These are phyloP conservation scores for Eriosoma lanigerum DNA, from an alignment of 1,140 invertebrate species.

Conservation along the genomic window DNA sequence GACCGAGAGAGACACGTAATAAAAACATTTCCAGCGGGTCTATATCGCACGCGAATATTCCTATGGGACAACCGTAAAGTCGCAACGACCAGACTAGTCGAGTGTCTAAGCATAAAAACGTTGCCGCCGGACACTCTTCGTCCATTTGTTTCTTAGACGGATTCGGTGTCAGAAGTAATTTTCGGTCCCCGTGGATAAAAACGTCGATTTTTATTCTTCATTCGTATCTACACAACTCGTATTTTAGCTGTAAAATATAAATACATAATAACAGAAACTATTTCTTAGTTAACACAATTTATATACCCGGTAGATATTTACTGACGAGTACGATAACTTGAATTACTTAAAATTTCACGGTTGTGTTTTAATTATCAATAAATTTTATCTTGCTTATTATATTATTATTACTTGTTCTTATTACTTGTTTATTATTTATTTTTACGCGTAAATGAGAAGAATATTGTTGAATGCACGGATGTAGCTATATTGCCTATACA, in stretches of 20 bases:
- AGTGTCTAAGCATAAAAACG: constrained; percentile 8
- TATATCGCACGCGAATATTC: background rate
- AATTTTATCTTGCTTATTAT: too few relatives aligned
- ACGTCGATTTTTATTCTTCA: background rate
- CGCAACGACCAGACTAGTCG: background rate
- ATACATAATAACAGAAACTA: background rate
- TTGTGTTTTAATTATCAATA: too few relatives aligned
- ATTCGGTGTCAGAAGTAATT: background rate
- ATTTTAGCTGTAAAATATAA: background rate
- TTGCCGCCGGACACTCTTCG: background rate
- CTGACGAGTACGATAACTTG: too few relatives aligned
- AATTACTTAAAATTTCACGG: too few relatives aligned
- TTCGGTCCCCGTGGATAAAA: background rate
- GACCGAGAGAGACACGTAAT: constrained; percentile 9
- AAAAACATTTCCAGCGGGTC: constrained; percentile 25
- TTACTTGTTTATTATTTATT: too few relatives aligned
- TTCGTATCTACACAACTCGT: background rate
- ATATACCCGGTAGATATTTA: too few relatives aligned
- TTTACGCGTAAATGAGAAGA: too few relatives aligned
- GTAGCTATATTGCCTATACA: too few relatives aligned
- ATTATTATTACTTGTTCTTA: too few relatives aligned
- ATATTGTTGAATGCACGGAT: too few relatives aligned
- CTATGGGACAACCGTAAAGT: constrained; percentile 11
- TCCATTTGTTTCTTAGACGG: background rate
- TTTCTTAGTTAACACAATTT: background rate